Conservation (phyloP, 2,888 invertebrate genomes). For the Plemyria rubiginata region DNA sequence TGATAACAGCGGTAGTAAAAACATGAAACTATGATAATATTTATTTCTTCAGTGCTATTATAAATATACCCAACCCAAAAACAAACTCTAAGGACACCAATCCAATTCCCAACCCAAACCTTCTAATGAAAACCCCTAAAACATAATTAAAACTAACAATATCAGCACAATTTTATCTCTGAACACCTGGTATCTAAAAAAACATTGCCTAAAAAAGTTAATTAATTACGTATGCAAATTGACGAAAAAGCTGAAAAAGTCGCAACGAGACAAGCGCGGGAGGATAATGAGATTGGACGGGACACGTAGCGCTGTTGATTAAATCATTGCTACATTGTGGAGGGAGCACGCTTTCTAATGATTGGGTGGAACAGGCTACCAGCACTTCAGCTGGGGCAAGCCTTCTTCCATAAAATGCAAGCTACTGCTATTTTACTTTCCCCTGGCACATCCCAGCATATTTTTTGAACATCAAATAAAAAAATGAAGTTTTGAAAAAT, state of each 20-base stretch:
- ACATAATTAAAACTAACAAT: constrained; percentile 48
- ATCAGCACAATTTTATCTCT: constrained; percentile 52
- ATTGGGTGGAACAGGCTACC: constrained; percentile 12
- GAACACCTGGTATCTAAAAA: constrained; percentile 61
- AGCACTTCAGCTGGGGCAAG: too few species aligned
- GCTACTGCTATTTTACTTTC: too few species aligned
- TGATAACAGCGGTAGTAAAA: background rate
- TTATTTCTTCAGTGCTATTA: too few species aligned
- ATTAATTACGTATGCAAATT: constrained; percentile 83
- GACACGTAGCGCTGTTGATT: constrained; percentile 56
- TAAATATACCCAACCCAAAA: background rate
- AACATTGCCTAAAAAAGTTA: constrained; percentile 68
- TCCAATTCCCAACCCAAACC: constrained; percentile 13
- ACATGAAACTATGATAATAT: background rate
- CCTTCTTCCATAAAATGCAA: too few species aligned
- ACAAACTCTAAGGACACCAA: background rate
- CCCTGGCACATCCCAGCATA: too few species aligned
- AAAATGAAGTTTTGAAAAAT: too few species aligned
- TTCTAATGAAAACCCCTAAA: constrained; percentile 30
- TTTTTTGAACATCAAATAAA: too few species aligned
- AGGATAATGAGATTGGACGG: constrained; percentile 79
- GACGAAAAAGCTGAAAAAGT: constrained; percentile 76
- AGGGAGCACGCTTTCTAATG: constrained; percentile 12
- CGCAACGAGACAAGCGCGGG: constrained; percentile 59
- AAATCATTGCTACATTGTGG: constrained; percentile 28